Percentiles rank a stretch among this genome's conserved stretches.
Evolutionary conservation across 2,797 vertebrate species (phyloP).

Genomic region (Erethizon dorsatum): DNA sequence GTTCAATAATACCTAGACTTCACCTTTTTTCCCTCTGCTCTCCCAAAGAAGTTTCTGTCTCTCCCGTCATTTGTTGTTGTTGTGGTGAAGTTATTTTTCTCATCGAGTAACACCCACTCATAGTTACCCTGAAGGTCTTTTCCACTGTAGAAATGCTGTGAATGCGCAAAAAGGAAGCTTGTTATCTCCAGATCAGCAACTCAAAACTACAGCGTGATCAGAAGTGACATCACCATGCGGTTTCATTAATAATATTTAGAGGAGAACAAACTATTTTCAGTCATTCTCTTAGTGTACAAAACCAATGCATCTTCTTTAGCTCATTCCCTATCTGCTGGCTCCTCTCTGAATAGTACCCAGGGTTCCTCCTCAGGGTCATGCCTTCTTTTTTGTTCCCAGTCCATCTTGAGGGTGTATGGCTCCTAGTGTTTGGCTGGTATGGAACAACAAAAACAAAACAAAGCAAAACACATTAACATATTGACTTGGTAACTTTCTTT

Average conservation of each 20-base stretch:
- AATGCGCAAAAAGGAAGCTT: conserved; percentile 91
- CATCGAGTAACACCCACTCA: conserved; percentile 93
- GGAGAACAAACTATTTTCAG: conserved; percentile 87
- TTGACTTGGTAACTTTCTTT: conserved; percentile 90
- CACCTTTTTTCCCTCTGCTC: conserved; percentile 84
- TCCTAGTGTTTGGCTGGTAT: conserved; percentile 68
- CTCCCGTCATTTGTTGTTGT: conserved; percentile 90
- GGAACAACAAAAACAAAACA: conserved; percentile 85
- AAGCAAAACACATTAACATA: conserved; percentile 85
- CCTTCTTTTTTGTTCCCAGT: conserved; percentile 59
- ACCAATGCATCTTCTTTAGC: conserved; percentile 5
- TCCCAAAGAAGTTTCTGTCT: conserved; percentile 85
- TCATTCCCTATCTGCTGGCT: background rate
- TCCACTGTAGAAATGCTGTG: conserved; percentile 90
- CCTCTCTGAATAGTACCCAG: background rate
- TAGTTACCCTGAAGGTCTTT: conserved; percentile 91
- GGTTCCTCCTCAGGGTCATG: conserved; percentile 52
- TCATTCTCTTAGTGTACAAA: conserved; percentile 76
- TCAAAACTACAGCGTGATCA: conserved; percentile 89
- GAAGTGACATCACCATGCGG: conserved; percentile 91
- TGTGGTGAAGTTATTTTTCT: conserved; percentile 92
- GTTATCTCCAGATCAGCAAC: conserved; percentile 90
- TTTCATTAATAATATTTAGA: conserved; percentile 91
- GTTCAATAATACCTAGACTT: conserved; percentile 88
- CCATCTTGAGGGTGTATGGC: conserved; percentile 4